Conservation (phyloP, 2,888 invertebrate species). For the Neuroscelio doddi region DNA sequence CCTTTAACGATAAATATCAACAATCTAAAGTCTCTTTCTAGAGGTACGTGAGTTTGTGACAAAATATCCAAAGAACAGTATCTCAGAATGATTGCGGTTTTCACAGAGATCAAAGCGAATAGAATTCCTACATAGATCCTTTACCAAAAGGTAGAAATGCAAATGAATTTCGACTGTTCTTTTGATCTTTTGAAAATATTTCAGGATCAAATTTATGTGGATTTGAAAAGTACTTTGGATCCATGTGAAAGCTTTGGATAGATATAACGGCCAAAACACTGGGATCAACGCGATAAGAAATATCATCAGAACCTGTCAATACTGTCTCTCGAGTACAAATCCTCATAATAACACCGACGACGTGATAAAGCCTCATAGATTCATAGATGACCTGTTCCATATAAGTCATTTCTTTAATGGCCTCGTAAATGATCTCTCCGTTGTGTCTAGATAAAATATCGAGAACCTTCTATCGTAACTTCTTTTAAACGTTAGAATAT, state of each 20-base stretch:
- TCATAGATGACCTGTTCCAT: slow-evolving; percentile 72
- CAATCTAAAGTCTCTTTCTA: slow-evolving; percentile 19
- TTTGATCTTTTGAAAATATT: slow-evolving; percentile 50
- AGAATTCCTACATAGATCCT: slow-evolving; percentile 62
- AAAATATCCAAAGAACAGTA: slow-evolving; percentile 52
- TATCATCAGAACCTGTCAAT: slow-evolving; percentile 56
- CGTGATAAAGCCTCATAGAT: slow-evolving; percentile 49
- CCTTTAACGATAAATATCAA: too few relatives aligned
- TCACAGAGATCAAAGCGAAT: slow-evolving; percentile 54
- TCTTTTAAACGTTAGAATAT: slow-evolving; percentile 72
- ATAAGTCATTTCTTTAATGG: slow-evolving; percentile 73
- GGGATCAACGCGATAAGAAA: slow-evolving; percentile 45
- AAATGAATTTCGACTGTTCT: slow-evolving; percentile 45
- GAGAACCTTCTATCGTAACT: slow-evolving; percentile 71
- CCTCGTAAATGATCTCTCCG: slow-evolving; percentile 71
- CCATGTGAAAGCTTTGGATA: slow-evolving; percentile 43
- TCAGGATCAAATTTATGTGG: slow-evolving; percentile 58
- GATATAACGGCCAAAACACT: slow-evolving; percentile 49
- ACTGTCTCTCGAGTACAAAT: slow-evolving; percentile 48
- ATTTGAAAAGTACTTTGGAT: slow-evolving; percentile 53
- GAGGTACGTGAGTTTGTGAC: slow-evolving; percentile 48
- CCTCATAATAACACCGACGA: slow-evolving; percentile 39
- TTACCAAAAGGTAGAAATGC: slow-evolving; percentile 58
- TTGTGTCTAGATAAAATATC: slow-evolving; percentile 59
- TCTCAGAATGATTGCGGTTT: slow-evolving; percentile 50